Evolutionary conservation across 2,113 vertebrate genomes (phyloP), one percentile per base, ranked within the genome.

Genomic region (Callionymus lyra): DNA sequence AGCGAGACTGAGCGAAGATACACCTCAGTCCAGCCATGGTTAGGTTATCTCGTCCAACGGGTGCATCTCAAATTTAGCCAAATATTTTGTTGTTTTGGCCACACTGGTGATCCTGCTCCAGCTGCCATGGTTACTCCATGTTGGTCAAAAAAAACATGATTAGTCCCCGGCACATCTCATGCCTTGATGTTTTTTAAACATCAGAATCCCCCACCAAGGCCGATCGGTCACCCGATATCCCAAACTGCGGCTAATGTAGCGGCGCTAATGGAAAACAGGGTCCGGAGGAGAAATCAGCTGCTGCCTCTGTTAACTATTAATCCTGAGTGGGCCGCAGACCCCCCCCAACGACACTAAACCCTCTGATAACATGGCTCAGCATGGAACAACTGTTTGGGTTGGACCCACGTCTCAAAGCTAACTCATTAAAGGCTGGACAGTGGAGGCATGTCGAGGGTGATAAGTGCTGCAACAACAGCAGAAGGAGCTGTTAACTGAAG

Each of bases 221-320:
- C 21, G 38, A 4, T 14, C 31, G 38, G 49, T 65, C 45, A 70
- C 16, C 36, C 35, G 68, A 59, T 61, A 56, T 50, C 36, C 33
- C 5, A 17, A 19, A 16, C 44, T 41, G 45, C 39, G 31, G 47
- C 53, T 73, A 76, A 81, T 75, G 61, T 53, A 45, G 71, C 62
- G 44, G 66, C 53, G 69, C 59, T 76, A 74, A 77, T 61, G 16
- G 43, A 77, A 79, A 83, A 66, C 53, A 68, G 42, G 56, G 45
- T 34, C 38, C 37, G 36, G 17, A 9, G 50, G 46, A 35, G 17
- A 38, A 16, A 31, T 41, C 44, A 46, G 19, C 42, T 56, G 59
- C 39, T 47, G 32, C 34, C 10, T 61, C 64, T 77, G 79, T 84
- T 84, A 86, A 84, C 64, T 57, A 80, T 86, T 84, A 86, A 84